These are phyloP conservation scores for Nasua narica DNA, from an alignment of 2,797 vertebrate genomes.

Conservation along the genomic window DNA sequence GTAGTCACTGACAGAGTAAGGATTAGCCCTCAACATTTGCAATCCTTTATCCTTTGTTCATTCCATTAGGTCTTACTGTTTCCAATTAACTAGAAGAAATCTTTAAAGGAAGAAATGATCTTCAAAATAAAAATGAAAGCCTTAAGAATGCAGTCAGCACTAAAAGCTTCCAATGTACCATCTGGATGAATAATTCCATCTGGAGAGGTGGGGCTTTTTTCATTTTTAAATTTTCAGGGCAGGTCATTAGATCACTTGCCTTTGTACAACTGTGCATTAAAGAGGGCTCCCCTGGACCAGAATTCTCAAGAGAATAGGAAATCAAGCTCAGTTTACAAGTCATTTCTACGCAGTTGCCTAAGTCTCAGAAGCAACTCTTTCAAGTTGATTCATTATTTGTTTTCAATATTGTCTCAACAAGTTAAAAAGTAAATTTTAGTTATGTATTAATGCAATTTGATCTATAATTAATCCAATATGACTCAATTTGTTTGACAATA, in stretches of 20 bases:
- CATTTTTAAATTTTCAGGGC: slow-evolving; percentile 49
- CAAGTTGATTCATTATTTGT: neutral
- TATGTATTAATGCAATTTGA: neutral
- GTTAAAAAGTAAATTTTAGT: neutral
- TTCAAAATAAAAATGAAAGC: slow-evolving; percentile 64
- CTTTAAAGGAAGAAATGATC: slow-evolving; percentile 52
- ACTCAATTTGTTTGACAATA: neutral
- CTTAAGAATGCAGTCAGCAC: slow-evolving; percentile 51
- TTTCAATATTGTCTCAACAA: neutral
- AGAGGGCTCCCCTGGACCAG: neutral
- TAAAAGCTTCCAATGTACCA: slow-evolving; percentile 39
- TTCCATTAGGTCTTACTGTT: slow-evolving; percentile 64
- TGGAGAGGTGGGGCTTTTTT: slow-evolving; percentile 10
- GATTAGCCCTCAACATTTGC: slow-evolving; percentile 41
- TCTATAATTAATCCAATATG: neutral
- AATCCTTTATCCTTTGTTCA: slow-evolving; percentile 41
- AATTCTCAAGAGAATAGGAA: slow-evolving; percentile 42
- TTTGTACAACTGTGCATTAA: slow-evolving; percentile 31
- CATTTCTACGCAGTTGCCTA: neutral
- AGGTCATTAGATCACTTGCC: slow-evolving; percentile 1
- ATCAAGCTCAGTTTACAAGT: neutral
- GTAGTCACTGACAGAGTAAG: slow-evolving; percentile 15
- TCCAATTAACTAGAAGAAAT: slow-evolving; percentile 61
- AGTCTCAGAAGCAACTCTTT: neutral
- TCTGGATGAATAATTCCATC: slow-evolving; percentile 57